Conservation (phyloP, 2,888 invertebrate species). For the Falcaria lacertinaria region DNA sequence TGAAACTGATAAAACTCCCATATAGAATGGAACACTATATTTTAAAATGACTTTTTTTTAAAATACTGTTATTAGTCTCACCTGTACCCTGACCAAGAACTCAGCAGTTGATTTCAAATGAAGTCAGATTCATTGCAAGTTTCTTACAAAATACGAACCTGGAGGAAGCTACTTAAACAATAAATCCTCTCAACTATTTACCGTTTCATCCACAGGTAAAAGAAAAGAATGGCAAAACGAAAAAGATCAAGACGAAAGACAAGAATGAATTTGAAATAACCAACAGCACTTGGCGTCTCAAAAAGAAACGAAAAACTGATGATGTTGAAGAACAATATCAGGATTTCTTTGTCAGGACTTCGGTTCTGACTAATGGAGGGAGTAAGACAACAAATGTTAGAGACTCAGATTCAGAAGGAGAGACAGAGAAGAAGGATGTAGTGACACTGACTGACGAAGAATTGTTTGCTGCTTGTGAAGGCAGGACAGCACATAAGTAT, state of each 20-base stretch:
- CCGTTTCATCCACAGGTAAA: constrained; percentile 39
- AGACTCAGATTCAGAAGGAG: constrained; percentile 44
- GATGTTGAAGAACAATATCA: constrained; percentile 45
- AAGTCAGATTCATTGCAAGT: no score
- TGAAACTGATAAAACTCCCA: no score
- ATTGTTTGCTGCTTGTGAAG: constrained; percentile 87
- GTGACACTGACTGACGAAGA: constrained; percentile 85
- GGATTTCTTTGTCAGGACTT: constrained; percentile 59
- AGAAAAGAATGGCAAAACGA: constrained; percentile 63
- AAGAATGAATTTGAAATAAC: constrained; percentile 53
- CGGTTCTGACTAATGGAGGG: constrained; percentile 52
- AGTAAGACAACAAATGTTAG: constrained; percentile 40
- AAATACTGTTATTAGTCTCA: no score
- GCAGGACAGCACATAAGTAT: constrained; percentile 91
- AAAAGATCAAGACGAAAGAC: constrained; percentile 59
- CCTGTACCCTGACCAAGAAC: no score
- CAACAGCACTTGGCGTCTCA: constrained; percentile 60
- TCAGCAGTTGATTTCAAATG: no score
- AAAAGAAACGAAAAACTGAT: constrained; percentile 34
- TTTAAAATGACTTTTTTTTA: no score
- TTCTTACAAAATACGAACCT: no score
- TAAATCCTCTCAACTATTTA: no score
- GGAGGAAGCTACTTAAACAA: no score
- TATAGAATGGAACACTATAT: no score
- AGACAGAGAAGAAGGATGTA: constrained; percentile 36